phyloP scores from a whole-genome alignment of 1,140 invertebrate species.

The Magallana angulata region DNA sequence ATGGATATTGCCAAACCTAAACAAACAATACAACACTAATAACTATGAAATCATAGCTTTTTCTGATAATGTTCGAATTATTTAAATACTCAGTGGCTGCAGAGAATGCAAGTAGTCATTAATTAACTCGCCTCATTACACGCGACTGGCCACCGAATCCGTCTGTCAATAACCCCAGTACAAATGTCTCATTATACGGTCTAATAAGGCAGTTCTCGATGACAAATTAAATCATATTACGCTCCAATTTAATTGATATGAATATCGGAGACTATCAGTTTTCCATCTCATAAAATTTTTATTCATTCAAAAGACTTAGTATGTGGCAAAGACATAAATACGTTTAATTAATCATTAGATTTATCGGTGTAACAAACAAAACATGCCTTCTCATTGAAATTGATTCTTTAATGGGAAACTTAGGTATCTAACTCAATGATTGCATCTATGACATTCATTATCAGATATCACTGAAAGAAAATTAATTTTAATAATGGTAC shows the following conservation, averaged over 20 bases:
- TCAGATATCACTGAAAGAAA: conserved; percentile 20
- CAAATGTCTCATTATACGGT: conserved; percentile 31
- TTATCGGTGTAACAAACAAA: conserved; percentile 15
- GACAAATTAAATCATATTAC: conserved; percentile 38
- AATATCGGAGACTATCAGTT: conserved; percentile 28
- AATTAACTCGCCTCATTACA: conserved; percentile 24
- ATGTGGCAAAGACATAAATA: not conserved
- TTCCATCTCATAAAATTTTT: conserved; percentile 22
- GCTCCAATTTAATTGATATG: conserved; percentile 19
- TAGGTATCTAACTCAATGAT: not conserved
- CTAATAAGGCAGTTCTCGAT: conserved; percentile 25
- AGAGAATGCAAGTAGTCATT: conserved; percentile 27
- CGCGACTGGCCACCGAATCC: conserved; percentile 5
- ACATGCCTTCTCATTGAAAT: conserved; percentile 31
- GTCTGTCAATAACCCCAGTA: conserved; percentile 16
- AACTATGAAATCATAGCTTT: not conserved
- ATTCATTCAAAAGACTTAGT: conserved; percentile 10
- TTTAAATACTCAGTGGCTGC: conserved; percentile 13
- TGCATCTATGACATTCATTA: conserved; percentile 12
- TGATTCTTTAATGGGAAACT: conserved; percentile 26
- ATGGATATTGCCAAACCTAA: conserved; percentile 11
- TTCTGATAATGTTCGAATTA: conserved; percentile 35
- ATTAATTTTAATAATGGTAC: not conserved
- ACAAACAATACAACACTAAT: conserved; percentile 4
- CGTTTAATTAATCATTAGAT: conserved; percentile 32